Evolutionary conservation across 2,113 vertebrate species (phyloP).

Genomic region (Nestor notabilis): DNA sequence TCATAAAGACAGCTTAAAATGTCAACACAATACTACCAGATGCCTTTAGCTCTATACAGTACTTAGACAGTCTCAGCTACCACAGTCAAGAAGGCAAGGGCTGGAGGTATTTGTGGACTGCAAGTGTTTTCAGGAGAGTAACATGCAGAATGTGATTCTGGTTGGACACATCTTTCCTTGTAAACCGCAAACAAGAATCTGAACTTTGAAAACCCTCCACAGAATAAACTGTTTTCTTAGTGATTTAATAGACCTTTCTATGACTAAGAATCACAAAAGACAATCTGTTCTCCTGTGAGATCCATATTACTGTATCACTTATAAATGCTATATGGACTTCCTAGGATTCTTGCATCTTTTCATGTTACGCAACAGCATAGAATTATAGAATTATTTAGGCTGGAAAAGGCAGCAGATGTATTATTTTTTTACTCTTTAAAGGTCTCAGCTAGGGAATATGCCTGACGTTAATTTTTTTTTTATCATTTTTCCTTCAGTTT

Average conservation of each 20-base stretch:
- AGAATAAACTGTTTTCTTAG: background rate
- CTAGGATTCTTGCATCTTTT: background rate
- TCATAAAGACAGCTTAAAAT: background rate
- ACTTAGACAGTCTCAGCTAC: background rate
- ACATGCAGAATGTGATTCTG: background rate
- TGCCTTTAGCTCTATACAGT: background rate
- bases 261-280: background rate
- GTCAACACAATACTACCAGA: background rate
- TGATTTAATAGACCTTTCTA: background rate
- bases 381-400: background rate
- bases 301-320: background rate
- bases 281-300: background rate
- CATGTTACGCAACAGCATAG: background rate
- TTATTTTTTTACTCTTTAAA: background rate
- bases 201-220: background rate
- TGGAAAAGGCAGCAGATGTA: background rate
- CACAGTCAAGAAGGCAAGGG: background rate
- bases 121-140: background rate
- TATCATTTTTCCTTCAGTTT: background rate
- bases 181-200: background rate
- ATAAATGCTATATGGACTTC: background rate
- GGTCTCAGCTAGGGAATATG: background rate
- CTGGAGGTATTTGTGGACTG: background rate
- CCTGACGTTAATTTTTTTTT: background rate
- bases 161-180: background rate